Evolutionary conservation across 2,888 invertebrate species (phyloP).

Genomic region (Mamestra brassicae): DNA sequence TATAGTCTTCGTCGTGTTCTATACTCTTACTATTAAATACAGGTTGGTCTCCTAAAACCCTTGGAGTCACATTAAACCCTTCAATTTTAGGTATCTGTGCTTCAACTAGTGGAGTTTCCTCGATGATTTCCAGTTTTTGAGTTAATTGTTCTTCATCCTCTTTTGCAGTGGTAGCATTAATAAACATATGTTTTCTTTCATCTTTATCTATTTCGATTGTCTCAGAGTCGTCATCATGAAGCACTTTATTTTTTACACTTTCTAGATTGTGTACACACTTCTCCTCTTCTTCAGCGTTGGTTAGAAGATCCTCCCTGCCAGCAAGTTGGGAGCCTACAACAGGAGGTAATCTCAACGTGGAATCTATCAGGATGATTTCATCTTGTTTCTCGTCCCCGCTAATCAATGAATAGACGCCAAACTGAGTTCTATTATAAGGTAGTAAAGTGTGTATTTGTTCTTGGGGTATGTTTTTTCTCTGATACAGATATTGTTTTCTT

Average conservation of each 20-base stretch:
- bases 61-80: constrained; percentile 71
- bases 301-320: not conserved
- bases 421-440: constrained; percentile 6
- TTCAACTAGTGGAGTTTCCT: constrained; percentile 76
- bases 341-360: not conserved
- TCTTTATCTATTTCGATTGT: not conserved
- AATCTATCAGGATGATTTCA: not conserved
- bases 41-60: constrained; percentile 63
- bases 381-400: not conserved
- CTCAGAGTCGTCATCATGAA: not conserved
- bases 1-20: not conserved
- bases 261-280: not conserved
- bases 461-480: not conserved
- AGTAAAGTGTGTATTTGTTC: constrained; percentile 1
- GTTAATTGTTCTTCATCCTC: constrained; percentile 71
- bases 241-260: not conserved
- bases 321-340: not conserved
- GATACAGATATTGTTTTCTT: not conserved
- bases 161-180: constrained; percentile 68
- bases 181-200: not conserved
- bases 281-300: not conserved
- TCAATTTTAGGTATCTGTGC: constrained; percentile 68
- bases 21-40: not conserved
- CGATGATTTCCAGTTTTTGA: constrained; percentile 77
- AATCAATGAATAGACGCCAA: not conserved